Conservation (phyloP, 2,888 invertebrate genomes). For the Patella pellucida region DNA sequence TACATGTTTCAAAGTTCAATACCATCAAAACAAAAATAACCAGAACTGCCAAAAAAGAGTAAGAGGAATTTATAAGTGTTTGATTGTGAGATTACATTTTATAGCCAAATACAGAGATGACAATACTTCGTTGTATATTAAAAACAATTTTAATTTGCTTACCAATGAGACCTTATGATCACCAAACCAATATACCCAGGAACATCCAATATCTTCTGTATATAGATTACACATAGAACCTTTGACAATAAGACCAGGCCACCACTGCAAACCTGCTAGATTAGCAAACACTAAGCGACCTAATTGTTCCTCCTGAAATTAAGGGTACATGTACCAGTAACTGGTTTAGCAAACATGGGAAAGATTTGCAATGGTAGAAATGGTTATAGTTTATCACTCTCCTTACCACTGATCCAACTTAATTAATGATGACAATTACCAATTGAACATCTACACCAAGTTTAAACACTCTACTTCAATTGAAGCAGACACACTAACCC, state of each 20-base stretch:
- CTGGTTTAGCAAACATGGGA: too few species aligned
- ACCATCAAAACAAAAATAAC: not conserved
- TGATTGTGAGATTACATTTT: not conserved
- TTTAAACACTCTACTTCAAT: too few species aligned
- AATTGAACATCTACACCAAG: too few species aligned
- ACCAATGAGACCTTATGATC: conserved; percentile 34
- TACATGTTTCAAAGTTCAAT: too few species aligned
- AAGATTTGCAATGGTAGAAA: too few species aligned
- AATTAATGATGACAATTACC: too few species aligned
- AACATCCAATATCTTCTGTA: conserved; percentile 16
- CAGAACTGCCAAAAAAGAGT: not conserved
- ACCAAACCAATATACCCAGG: conserved; percentile 35
- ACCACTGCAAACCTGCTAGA: conserved; percentile 23
- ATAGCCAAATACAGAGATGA: too few species aligned
- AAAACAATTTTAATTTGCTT: not conserved
- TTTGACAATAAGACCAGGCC: conserved; percentile 31
- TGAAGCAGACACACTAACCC: too few species aligned
- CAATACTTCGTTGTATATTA: too few species aligned
- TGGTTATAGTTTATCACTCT: too few species aligned
- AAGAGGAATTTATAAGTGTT: not conserved
- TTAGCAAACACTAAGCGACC: conserved; percentile 31
- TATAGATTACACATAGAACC: conserved; percentile 29
- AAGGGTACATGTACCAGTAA: too few species aligned
- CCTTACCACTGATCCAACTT: too few species aligned
- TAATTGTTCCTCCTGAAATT: conserved; percentile 26